Base-by-base conservation (phyloP, 2,797 vertebrate genomes). In the Chloroceryle inda region DNA sequence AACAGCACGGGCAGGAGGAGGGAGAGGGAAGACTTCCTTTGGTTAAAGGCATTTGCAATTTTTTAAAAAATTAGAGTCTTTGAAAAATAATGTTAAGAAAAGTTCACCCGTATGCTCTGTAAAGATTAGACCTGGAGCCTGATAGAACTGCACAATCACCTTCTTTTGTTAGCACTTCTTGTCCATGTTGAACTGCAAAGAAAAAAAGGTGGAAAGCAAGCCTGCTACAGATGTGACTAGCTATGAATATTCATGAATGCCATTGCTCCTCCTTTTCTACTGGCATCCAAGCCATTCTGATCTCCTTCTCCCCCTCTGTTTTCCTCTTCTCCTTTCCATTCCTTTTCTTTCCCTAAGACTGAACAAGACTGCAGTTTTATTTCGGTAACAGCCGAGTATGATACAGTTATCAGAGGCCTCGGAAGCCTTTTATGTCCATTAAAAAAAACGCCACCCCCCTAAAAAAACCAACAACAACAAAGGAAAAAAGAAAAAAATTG, bases 201-300 rank as follows among this genome's bases (percentile, higher is more conserved):
- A 95, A 97, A 96, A 98, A 97, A 98, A 98, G 98, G 98, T 98
- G 98, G 98, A 98, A 98, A 98, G 98, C 98, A 93, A 96, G 97
- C 98, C 97, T 98, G 98, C 98, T 99, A 98, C 98, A 99, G 98
- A 99, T 99, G 99, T 99, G 98, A 98, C 98, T 98, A 97, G 95
- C 96, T 98, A 98, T 99, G 98, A 99, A 99, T 99, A 99, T 99
- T 99, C 99, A 99, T 99, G 98, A 98, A 91, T 97, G 82, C 97
- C 96, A 77, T 98, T 97, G 98, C 98, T 98, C 96, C 97, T 98
- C 96, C 97, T 98, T 98, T 98, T 98, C 98, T 97, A 93, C 80
- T 97, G 98, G 98, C 98, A 98, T 97, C 96, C 96, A 97, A 97
- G 96, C 96, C 98, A 98, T 98, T 96, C 97, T 98, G 98, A 98